Evolutionary conservation across 2,113 vertebrate species (phyloP).

Genomic region (Pavo muticus): DNA sequence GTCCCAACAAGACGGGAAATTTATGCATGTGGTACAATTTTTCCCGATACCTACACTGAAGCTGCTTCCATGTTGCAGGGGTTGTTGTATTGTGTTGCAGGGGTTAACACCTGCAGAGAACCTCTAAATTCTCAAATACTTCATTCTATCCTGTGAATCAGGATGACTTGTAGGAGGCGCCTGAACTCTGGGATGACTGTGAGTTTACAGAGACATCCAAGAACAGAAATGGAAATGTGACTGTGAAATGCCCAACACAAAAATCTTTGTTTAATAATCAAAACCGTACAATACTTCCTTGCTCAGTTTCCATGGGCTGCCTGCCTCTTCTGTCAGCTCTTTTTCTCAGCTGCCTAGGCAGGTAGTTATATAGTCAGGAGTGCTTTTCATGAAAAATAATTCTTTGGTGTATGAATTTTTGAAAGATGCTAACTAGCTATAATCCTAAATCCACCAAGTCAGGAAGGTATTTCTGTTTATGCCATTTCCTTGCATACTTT

Average conservation of each 20-base stretch:
- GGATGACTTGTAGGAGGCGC: not conserved
- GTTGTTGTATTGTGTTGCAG: not conserved
- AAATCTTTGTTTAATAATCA: not conserved
- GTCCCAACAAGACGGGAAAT: not conserved
- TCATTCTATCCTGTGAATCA: not conserved
- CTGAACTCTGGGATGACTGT: fast-evolving
- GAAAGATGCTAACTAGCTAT: not conserved
- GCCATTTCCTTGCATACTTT: not conserved
- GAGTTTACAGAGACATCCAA: not conserved
- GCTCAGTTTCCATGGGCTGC: not conserved
- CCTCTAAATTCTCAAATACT: not conserved
- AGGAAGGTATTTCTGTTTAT: not conserved
- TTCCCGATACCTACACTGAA: not conserved
- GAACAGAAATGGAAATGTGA: not conserved
- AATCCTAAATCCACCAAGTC: not conserved
- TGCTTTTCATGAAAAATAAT: not conserved
- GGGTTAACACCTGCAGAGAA: not conserved
- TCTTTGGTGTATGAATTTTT: not conserved
- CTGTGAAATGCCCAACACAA: not conserved
- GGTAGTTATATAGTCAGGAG: not conserved
- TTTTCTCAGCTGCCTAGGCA: not conserved
- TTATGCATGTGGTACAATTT: not conserved
- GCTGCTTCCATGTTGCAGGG: not conserved
- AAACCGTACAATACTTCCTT: not conserved
- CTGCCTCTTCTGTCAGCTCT: not conserved